Conservation (phyloP, 2,888 invertebrate species). For the Tinea trinotella region DNA sequence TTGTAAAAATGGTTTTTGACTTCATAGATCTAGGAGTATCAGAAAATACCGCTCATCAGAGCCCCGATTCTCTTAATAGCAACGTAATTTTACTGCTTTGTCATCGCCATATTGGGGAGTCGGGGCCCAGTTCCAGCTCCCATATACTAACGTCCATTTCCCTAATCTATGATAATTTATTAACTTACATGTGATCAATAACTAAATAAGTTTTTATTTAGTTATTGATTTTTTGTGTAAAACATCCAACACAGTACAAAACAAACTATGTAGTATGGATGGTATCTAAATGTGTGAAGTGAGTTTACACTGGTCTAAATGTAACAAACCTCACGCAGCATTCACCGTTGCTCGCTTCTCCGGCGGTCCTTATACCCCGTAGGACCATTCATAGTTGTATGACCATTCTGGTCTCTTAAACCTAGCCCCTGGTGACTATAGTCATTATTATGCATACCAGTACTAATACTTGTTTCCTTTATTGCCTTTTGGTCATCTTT, state of each 20-base stretch:
- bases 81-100: too few relatives aligned
- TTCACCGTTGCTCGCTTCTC: conserved; percentile 65
- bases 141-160: too few relatives aligned
- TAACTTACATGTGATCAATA: too few relatives aligned
- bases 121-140: too few relatives aligned
- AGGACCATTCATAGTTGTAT: not conserved
- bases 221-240: too few relatives aligned
- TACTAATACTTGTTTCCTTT: conserved; percentile 21
- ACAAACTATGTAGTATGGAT: conserved; percentile 19
- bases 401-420: conserved; percentile 34
- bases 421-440: not conserved
- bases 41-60: too few relatives aligned
- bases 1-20: too few relatives aligned
- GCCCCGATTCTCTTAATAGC: too few relatives aligned
- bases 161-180: too few relatives aligned
- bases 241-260: not conserved
- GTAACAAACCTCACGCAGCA: conserved; percentile 60
- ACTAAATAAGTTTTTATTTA: too few relatives aligned
- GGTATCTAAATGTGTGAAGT: conserved; percentile 32
- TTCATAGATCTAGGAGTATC: too few relatives aligned
- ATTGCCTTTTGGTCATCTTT: conserved; percentile 40
- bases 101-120: too few relatives aligned
- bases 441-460: conserved; percentile 18
- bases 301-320: conserved; percentile 63
- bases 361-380: conserved; percentile 59